These are phyloP conservation scores for Tenthredo distinguenda DNA, from an alignment of 2,888 invertebrate genomes.

Conservation along the genomic window DNA sequence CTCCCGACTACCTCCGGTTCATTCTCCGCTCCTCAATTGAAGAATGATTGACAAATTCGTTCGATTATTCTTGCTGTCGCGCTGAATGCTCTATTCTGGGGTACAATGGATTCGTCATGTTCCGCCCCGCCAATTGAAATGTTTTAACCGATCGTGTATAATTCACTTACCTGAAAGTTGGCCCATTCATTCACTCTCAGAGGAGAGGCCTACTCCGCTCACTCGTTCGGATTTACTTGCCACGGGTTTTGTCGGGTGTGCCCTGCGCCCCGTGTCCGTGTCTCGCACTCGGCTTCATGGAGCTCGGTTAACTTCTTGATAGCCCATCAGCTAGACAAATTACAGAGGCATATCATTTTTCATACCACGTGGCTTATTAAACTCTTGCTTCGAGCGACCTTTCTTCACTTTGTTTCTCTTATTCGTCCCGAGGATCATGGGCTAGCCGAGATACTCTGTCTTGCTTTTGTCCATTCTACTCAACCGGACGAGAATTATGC, in stretches of 20 bases:
- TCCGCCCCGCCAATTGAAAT: conserved; percentile 53
- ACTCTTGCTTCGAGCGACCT: conserved; percentile 47
- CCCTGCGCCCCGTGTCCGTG: neutral
- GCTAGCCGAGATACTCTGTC: conserved; percentile 12
- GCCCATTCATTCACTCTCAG: conserved; percentile 48
- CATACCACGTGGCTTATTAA: conserved; percentile 47
- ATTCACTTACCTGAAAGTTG: conserved; percentile 53
- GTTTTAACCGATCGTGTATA: conserved; percentile 54
- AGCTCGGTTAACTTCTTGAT: conserved; percentile 47
- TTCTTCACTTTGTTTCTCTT: conserved; percentile 46
- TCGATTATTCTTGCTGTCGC: conserved; percentile 54
- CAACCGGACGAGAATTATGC: neutral
- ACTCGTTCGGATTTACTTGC: conserved; percentile 34
- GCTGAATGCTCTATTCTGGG: conserved; percentile 48
- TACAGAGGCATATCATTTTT: conserved; percentile 51
- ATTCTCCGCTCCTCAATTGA: conserved; percentile 43
- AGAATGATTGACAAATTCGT: conserved; percentile 55
- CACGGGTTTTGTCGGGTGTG: conserved; percentile 35
- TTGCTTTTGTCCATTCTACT: conserved; percentile 22
- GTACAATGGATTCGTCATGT: conserved; percentile 53
- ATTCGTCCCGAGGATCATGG: conserved; percentile 17
- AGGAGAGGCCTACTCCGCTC: neutral
- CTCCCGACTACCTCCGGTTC: conserved; percentile 43
- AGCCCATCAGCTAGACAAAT: conserved; percentile 52
- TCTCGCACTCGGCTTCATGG: conserved; percentile 21